Base-by-base conservation (phyloP, 2,888 invertebrate species). In the Lapara coniferarum region DNA sequence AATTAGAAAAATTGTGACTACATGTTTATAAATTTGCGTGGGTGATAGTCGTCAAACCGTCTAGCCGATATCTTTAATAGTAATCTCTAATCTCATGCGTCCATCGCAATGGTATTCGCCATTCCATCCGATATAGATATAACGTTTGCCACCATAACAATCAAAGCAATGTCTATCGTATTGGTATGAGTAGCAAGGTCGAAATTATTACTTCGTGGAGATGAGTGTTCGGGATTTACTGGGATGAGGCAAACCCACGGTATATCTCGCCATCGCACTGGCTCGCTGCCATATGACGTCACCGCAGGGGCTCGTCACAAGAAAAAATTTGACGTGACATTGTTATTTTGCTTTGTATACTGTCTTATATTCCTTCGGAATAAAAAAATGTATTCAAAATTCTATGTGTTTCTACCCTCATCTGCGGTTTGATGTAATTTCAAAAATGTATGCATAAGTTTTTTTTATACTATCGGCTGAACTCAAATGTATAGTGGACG, bases 211-310 rank as follows among this genome's bases (percentile, higher is more conserved):
- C 10, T 4, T 3, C 10, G 13, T 37, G 16, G 16, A 10, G 16
- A 53, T 16, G 53, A n/a, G 53, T 59, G 59, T 59, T 58, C n/a
- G 8, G 19, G 44, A 46, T 46, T 59, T 16, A 16, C 14, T 12
- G 19, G 63, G 16, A 19, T 19, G 49, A 63, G 63, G 63, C 63
- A 63, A 63, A 63, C 49, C 49, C 63, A 63, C 63, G 13, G 14
- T 49, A 19, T 46, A 63, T 63, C 63, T 12, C 49, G 63, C 49
- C 63, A 63, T 19, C 49, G 13, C 6, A 13, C 46, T 63, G 63
- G 63, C 63, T 13, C 46, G 13, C 7, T 63, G 63, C 63, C 63
- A 63, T 13, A 13, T 8, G 13, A 63, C 63, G 46, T 63, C 63
- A 49, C 8, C 2, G 16, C 10, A 63, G 46, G 63, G 63, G 46